Base-by-base conservation (phyloP, 2,113 vertebrate genomes). In the Nothocercus nigrocapillus region DNA sequence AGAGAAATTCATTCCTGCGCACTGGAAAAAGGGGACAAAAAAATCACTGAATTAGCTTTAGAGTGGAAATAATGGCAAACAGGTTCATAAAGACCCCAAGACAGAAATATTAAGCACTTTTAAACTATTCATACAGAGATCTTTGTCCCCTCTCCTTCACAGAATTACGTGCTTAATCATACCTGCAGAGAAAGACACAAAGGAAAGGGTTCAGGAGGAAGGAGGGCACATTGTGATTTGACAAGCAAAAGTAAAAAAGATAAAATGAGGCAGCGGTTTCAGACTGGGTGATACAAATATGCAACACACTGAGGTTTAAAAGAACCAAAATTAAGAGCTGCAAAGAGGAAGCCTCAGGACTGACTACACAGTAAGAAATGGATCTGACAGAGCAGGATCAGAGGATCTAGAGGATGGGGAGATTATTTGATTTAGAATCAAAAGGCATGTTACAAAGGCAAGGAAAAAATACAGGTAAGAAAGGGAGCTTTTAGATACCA, bases 401-500 rank as follows among this genome's bases (percentile, higher is more conserved):
- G 83, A 94, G 85, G 11, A 36, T 77, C 68, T 27, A 45, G 40
- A 7, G 7, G 40, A 77, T 70, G 34, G 95, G 90, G 34, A 58
- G 70, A 5, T 36, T 91, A 76, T 94, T 85, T 70, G 17, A 28
- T 85, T 85, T 88, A 88, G 88, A 95, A 92, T 92, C 61, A 72
- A 94, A 90, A 7, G 56, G 30, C 83, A 82, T 64, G 61, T 56
- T 95, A 62, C 9, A 67, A 86, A 93, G 51, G 42, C 75, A 18
- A 94, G 64, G 49, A 9, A 69, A 69, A 79, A 90, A 69, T 69
- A 38, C 49, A 93, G 68, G 75, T 82, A 88, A 74, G 11, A 84
- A 82, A 54, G 13, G 56, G 80, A 77, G 84, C 84, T 95, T 92
- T 84, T 87, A 95, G 88, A 75, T 80, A 95, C 28, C 49, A 83